Evolutionary conservation across 2,888 invertebrate species (phyloP), one percentile per base, ranked within the genome.

Genomic region (Eucera pruinosa): DNA sequence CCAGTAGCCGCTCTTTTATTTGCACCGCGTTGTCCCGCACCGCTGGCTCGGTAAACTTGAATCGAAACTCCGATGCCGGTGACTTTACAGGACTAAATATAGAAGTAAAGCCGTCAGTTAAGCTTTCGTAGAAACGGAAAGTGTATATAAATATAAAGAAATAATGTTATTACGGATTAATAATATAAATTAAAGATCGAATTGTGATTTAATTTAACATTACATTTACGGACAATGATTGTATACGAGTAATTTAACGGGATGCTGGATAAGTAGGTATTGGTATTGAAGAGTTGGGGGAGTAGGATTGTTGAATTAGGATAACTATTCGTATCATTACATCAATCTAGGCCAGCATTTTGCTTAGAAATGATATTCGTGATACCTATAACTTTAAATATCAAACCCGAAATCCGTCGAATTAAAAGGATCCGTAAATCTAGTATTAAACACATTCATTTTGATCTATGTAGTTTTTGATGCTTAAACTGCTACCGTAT

Each of bases 1-100:
- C 96, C 94, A 99, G 96, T 93, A 99, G 95, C 93, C 98, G 96
- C 93, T 98, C 98, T 96, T 98, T 99, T 94, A 98, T 97, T 94
- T 97, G 97, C 94, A 96, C 96, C 91, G 98, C 98, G 94, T 97
- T 97, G 93, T 96, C 96, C 93, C 95, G 96, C 94, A 98, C 95
- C 93, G 96, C 95, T 92, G 97, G 96, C 94, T 97, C 97, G 93
- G 97, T 97, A 95, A 97, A 97, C 95, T 96, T 96, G 95, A 97
- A 97, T 93, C 96, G 95, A 93, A 96, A 96, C 80, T 92, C 91
- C 93, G 95, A 94, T 92, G 95, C 95, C 87, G 95, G 95, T 91
- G 95, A 95, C 94, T 95, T 94, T 94, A 96, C 95, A 93, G 96
- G 95, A 95, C 96, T 96, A 93, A 93, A 91, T 90, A 89, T 89